These are phyloP conservation scores for Brachionus paranguensis DNA, from an alignment of 1,140 invertebrate species.

Conservation along the genomic window DNA sequence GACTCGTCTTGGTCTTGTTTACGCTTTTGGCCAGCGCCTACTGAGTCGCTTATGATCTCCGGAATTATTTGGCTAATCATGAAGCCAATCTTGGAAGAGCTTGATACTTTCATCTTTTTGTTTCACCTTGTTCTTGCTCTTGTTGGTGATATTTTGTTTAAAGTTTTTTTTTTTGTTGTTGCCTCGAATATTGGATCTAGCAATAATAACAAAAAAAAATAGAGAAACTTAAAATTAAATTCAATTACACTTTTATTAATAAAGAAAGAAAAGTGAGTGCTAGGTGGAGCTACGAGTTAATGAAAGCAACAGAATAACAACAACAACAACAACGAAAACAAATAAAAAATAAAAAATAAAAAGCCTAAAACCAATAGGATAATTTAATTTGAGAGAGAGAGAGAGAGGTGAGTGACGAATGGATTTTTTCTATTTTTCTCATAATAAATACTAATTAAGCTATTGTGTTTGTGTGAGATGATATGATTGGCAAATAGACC, in stretches of 20 bases:
- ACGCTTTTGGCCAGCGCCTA: background rate
- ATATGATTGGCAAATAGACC: background rate
- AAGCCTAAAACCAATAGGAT: background rate
- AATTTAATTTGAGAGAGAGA: background rate
- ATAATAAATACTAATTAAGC: background rate
- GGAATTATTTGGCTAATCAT: constrained; percentile 39
- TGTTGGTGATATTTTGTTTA: background rate
- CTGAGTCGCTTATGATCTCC: background rate
- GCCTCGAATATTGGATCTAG: background rate
- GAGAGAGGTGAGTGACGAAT: too few relatives aligned
- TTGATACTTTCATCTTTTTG: constrained; percentile 36
- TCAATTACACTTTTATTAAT: constrained; percentile 20
- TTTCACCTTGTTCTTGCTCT: background rate
- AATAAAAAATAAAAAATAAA: background rate
- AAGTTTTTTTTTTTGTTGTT: too few relatives aligned
- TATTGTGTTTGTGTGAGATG: background rate
- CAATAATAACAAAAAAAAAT: too few relatives aligned
- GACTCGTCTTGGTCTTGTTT: background rate
- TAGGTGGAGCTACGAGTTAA: background rate
- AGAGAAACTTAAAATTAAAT: background rate
- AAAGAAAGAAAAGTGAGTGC: background rate
- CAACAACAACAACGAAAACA: too few relatives aligned
- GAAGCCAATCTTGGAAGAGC: constrained; percentile 14
- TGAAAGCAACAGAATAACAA: background rate
- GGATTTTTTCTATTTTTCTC: background rate